phyloP scores from a whole-genome alignment of 2,113 vertebrate genomes.

The Protobothrops flavoviridis region DNA sequence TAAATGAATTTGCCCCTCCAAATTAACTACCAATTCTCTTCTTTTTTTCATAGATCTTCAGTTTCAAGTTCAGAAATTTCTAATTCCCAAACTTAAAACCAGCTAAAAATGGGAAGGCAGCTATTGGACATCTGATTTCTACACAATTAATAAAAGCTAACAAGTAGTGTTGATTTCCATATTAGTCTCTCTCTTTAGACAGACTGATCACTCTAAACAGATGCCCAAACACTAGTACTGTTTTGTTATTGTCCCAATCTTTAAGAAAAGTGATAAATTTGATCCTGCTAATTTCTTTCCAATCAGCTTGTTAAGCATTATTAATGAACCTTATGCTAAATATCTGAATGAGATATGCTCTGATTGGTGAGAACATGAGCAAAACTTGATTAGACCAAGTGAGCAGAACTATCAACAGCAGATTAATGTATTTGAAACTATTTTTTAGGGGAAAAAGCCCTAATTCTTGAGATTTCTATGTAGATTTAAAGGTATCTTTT shows the following conservation, averaged over 20 bases:
- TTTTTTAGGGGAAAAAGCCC: too few relatives aligned
- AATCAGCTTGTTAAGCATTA: neutral
- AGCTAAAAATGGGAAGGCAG: neutral
- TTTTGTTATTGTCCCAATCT: neutral
- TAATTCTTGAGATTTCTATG: too few relatives aligned
- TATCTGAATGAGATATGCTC: neutral
- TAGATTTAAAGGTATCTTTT: too few relatives aligned
- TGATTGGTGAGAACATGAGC: neutral
- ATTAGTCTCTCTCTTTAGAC: neutral
- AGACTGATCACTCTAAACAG: neutral
- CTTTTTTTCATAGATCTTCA: neutral
- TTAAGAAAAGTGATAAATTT: neutral
- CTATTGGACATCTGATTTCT: neutral
- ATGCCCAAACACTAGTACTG: neutral
- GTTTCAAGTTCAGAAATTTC: neutral
- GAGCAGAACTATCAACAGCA: too few relatives aligned
- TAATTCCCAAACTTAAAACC: neutral
- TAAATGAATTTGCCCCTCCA: neutral
- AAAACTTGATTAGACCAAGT: too few relatives aligned
- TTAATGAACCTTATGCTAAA: neutral
- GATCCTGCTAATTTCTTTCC: neutral
- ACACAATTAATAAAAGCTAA: neutral
- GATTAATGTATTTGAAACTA: too few relatives aligned
- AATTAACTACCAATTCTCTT: neutral
- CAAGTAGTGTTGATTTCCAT: neutral